Base-by-base conservation (phyloP, 2,113 vertebrate species). In the Passer domesticus region DNA sequence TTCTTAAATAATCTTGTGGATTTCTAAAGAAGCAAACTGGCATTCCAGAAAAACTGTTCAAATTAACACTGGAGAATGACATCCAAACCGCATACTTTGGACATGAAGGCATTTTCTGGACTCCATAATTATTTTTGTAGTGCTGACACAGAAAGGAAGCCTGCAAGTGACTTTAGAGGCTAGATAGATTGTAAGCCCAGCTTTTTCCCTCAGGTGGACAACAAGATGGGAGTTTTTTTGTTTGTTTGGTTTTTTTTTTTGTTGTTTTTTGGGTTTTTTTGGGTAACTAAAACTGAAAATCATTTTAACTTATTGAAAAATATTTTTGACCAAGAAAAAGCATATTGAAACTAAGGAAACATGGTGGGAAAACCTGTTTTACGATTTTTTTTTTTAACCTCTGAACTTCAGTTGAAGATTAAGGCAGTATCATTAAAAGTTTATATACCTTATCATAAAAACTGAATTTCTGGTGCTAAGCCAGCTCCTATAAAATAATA, bases 181-280 rank as follows among this genome's bases (percentile, higher is more conserved):
- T 39, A 55, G 7, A 12, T 30, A 43, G 39, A 56, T 10, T 43
- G 5, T 17, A 10, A 89, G 2, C 1, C 14, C 13, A 16, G 10
- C 0, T 52, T 59, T 55, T 80, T 73, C 22, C 13, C 25, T 44
- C 10, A 1, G 2, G 2, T 41, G 2, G 4, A 35, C 20, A 10
- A 60, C 13, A 2, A 2, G 9, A 15, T 33, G 3, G 0, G 0
- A 0, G 5, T 41, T 41, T 41, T 41, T 41, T 41, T 41, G 9
- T 62, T 75, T 85, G 67, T 18, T 12, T 37, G 35, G 35, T 37
- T 37, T n/a, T n/a, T n/a, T n/a, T n/a, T n/a, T n/a, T n/a, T n/a
- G n/a, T n/a, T n/a, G n/a, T n/a, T n/a, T n/a, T n/a, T n/a, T n/a
- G n/a, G n/a, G n/a, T n/a, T n/a, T n/a, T n/a, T n/a, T n/a, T n/a